Percentiles rank a stretch among this genome's conserved stretches.
These are phyloP conservation scores for Aspidoscelis tigris DNA, from an alignment of 2,113 vertebrate species.

Conservation along the genomic window DNA sequence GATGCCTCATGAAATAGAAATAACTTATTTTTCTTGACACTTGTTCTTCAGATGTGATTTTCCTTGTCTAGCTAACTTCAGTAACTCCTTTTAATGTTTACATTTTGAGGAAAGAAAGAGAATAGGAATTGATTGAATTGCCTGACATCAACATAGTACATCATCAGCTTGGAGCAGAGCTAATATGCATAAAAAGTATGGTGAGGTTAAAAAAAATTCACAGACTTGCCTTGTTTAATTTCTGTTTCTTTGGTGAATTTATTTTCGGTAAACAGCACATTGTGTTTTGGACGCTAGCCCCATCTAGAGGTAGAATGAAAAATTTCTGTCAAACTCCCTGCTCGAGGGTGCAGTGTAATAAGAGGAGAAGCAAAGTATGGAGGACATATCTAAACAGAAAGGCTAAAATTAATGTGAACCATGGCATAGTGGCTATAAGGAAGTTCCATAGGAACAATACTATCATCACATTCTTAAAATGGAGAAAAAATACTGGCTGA, in stretches of 20 bases:
- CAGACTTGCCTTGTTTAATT: slow-evolving; percentile 66
- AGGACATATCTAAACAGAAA: slow-evolving; percentile 6
- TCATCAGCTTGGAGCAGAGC: neutral
- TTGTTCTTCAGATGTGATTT: neutral
- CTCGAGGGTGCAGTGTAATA: neutral
- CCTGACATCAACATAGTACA: slow-evolving; percentile 5
- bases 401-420: neutral
- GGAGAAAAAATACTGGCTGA: neutral
- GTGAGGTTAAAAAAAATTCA: slow-evolving; percentile 65
- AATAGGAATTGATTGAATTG: slow-evolving; percentile 33
- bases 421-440: neutral
- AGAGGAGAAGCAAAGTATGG: slow-evolving; percentile 7
- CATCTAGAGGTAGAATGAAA: slow-evolving; percentile 70
- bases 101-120: neutral
- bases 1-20: neutral
- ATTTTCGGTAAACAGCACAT: neutral
- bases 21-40: fast-evolving
- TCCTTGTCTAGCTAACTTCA: slow-evolving; percentile 9
- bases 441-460: neutral
- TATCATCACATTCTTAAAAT: neutral
- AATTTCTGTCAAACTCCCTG: neutral
- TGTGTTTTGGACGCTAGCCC: slow-evolving; percentile 52
- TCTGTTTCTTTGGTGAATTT: slow-evolving; percentile 32
- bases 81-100: neutral
- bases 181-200: slow-evolving; percentile 49